Base-by-base conservation (phyloP, 2,797 vertebrate genomes). In the Galagoides demidoff region DNA sequence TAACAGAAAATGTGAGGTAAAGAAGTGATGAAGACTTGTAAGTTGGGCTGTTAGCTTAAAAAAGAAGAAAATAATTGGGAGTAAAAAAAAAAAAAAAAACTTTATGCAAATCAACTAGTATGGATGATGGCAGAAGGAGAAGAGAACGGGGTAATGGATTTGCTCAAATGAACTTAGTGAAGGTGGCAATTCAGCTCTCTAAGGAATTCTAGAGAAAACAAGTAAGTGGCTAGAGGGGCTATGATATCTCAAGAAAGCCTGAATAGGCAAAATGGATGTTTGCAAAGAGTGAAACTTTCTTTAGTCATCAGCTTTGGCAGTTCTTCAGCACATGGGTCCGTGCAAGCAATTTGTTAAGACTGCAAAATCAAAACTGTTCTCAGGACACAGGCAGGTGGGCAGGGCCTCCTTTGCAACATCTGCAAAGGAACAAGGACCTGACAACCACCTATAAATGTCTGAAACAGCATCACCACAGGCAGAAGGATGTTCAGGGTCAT, bases 111-210 rank as follows among this genome's bases (percentile, higher is more conserved):
- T 88, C 52, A 90, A 25, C 57, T 74, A 57, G 63, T 71, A 77
- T 90, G 77, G 83, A 43, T 89, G 70, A 76, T 83, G 79, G 81
- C 71, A 81, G 70, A 91, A 84, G 64, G 43, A 82, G 73, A 93
- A 57, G 90, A 84, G 89, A 96, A 95, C 64, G 79, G 49, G 19
- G 37, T 96, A 91, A 95, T 92, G 89, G 96, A 88, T 83, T 95
- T 89, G 88, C 93, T 94, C 63, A 95, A 92, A 79, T 95, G 64
- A 94, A 85, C 95, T 95, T 95, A 85, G 86, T 39, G 52, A 97
- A 93, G 83, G 83, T 39, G n/a, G 86, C 86, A 71, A 49, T 92
- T 93, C 74, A 94, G 45, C 45, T 94, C 79, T 90, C 94, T 43
- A 52, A 94, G 89, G 81, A 95, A 45, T 79, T 90, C 70, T 29